These are phyloP conservation scores for Pachliopta kotzebuea DNA, from an alignment of 2,888 invertebrate genomes.

Conservation along the genomic window DNA sequence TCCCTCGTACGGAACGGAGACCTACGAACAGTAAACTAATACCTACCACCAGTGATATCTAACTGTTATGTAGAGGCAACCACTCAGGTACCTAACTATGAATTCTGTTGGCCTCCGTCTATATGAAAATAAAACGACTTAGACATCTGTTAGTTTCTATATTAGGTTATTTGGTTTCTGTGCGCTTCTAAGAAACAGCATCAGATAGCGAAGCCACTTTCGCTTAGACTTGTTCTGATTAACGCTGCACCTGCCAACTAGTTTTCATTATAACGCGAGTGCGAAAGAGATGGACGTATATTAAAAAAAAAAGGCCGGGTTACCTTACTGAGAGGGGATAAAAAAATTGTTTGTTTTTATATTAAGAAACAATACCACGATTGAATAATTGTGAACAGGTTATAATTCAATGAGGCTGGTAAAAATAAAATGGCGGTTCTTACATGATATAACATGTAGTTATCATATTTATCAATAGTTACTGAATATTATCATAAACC, in stretches of 20 bases:
- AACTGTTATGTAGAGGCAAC: too few relatives aligned
- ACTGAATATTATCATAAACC: too few relatives aligned
- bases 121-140: too few relatives aligned
- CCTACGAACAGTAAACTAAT: too few relatives aligned
- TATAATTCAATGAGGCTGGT: not conserved
- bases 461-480: too few relatives aligned
- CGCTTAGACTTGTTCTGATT: constrained; percentile 16
- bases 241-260: constrained; percentile 23
- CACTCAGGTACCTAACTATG: too few relatives aligned
- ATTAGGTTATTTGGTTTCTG: not conserved
- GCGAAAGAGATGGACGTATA: constrained; percentile 13
- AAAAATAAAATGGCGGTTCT: not conserved
- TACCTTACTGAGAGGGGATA: constrained; percentile 16
- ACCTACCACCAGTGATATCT: too few relatives aligned
- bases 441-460: too few relatives aligned
- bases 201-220: constrained; percentile 17
- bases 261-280: constrained; percentile 6
- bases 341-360: constrained; percentile 23
- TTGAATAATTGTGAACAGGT: constrained; percentile 4
- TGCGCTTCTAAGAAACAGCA: constrained; percentile 10
- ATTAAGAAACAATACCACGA: constrained; percentile 9
- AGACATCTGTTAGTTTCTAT: not conserved
- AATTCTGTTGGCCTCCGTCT: too few relatives aligned
- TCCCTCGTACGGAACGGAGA: too few relatives aligned
- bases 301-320: constrained; percentile 10